A percentile compares a stretch with the other conserved stretches of the same genome.
Evolutionary conservation across 1,140 invertebrate genomes (phyloP).

Genomic region (Riptortus pedestris): DNA sequence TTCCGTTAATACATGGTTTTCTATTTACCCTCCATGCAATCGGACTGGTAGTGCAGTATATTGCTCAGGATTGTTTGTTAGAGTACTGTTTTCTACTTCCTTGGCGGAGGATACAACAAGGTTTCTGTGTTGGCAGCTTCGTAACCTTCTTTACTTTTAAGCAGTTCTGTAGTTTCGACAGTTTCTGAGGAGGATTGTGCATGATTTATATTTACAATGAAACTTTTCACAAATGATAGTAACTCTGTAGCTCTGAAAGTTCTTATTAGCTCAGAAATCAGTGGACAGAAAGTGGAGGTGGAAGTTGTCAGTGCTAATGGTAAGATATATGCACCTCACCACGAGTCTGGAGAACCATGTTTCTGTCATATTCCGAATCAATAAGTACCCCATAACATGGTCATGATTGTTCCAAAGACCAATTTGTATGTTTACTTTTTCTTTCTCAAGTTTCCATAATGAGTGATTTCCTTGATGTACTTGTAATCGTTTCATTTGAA

Average conservation of each 20-base stretch:
- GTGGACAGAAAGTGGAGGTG: not conserved
- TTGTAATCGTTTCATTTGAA: not conserved
- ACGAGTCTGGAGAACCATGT: not conserved
- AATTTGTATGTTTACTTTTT: not conserved
- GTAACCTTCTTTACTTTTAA: no score
- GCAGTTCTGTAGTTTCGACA: no score
- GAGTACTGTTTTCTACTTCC: no score
- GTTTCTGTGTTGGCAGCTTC: no score
- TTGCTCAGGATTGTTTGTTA: no score
- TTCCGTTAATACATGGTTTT: no score
- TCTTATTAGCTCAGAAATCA: not conserved
- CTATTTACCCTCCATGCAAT: no score
- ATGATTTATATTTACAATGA: no score
- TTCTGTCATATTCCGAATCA: not conserved
- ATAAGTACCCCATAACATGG: not conserved
- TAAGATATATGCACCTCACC: not conserved
- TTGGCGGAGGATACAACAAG: no score
- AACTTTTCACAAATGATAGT: constrained; percentile 11
- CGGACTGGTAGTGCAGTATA: no score
- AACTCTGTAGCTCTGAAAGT: constrained; percentile 12
- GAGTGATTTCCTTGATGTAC: not conserved
- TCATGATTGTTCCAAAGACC: not conserved
- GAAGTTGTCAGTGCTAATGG: not conserved
- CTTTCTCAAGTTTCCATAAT: not conserved
- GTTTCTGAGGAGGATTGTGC: no score